Percentiles rank a stretch among this genome's conserved stretches.
phyloP scores from a whole-genome alignment of 2,113 vertebrate species.

The Merops nubicus region DNA sequence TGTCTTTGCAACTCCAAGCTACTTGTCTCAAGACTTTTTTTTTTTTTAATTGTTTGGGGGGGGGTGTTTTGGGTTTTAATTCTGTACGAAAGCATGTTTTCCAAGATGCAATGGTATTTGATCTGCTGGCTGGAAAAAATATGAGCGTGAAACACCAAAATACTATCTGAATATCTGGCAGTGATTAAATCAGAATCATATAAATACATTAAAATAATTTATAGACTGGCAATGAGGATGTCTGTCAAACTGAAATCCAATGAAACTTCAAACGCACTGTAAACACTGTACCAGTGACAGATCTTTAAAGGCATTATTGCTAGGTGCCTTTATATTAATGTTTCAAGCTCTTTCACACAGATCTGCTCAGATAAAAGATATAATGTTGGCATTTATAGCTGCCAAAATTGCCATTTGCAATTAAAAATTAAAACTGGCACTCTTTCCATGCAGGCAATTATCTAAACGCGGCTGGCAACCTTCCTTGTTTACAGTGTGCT shows the following conservation, averaged over 20 bases:
- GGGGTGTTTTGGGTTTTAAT: neutral
- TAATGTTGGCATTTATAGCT: conserved; percentile 65
- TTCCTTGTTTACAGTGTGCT: conserved; percentile 75
- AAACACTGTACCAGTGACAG: neutral
- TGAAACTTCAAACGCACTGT: neutral
- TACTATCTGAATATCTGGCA: neutral
- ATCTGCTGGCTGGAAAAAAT: neutral
- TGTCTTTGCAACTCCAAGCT: neutral
- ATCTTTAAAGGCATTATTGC: conserved; percentile 1
- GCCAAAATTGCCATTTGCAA: conserved; percentile 83
- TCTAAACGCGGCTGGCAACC: conserved; percentile 75
- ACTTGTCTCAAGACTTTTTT: neutral
- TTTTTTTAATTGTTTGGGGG: neutral
- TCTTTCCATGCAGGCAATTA: conserved; percentile 72
- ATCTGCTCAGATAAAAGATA: conserved; percentile 52
- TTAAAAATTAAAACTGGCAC: conserved; percentile 81
- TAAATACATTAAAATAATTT: neutral
- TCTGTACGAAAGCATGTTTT: neutral
- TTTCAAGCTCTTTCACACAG: conserved; percentile 57
- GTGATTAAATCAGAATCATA: neutral
- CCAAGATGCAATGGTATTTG: neutral
- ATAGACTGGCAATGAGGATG: neutral
- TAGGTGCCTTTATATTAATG: neutral
- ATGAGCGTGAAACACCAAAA: neutral
- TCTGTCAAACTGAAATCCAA: neutral